Base-by-base conservation (phyloP, 2,797 vertebrate species). In the Sebastes diploproa region DNA sequence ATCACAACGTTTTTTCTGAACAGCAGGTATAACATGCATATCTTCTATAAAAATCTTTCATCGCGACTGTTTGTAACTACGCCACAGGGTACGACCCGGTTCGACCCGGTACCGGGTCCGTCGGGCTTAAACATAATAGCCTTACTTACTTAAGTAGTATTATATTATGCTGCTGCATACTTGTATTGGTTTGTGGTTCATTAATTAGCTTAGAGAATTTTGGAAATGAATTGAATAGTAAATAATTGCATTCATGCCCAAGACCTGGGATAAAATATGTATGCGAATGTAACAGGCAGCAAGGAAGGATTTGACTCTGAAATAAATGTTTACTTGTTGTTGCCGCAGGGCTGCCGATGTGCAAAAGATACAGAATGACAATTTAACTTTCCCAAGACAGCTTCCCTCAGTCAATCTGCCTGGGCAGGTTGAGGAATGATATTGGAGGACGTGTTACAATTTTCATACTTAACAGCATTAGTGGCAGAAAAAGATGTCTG, bases 321-420 rank as follows among this genome's bases (percentile, higher is more conserved):
- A 77, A 75, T 46, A 72, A 76, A 80, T 70, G 67, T 79, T 80
- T 66, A 64, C 16, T 71, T 52, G 29, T 75, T 69, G 32, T 65
- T 29, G 25, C 73, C 2, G 14, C 61, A 54, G 81, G 78, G 84
- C 36, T 83, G 63, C 73, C 13, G 5, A 62, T 69, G 65, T 70
- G 72, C 68, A 84, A 73, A 82, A 77, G 59, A 77, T 73, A 71
- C 54, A 70, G 73, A 66, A 70, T 4, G 20, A 78, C 55, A 74
- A 81, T 73, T 82, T 61, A 72, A 46, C 59, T 80, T 65, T 84
- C 76, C 34, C 55, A 54, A 79, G 75, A 83, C 72, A 62, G 76
- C 46, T 42, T 68, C 77, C 72, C 79, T 75, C 75, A 83, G 46
- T 80, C 81, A 80, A 62, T 68, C 62, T 77, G 67, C 55, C 69